These are phyloP conservation scores for Amblyopsis hoosieri DNA, from an alignment of 2,797 vertebrate species.

Conservation along the genomic window DNA sequence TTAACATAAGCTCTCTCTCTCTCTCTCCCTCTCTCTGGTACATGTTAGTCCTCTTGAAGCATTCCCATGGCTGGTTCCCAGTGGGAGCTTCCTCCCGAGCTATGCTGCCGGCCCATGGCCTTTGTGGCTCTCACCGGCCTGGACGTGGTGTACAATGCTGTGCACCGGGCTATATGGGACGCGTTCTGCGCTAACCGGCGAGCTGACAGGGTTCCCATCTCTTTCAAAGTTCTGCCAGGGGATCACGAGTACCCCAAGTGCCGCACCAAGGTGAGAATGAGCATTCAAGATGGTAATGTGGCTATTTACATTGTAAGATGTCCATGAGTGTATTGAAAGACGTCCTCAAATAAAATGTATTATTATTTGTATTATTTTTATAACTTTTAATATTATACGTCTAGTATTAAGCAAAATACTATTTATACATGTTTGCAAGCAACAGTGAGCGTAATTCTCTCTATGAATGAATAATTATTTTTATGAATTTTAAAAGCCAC, in stretches of 20 bases:
- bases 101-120: slow-evolving; percentile 98
- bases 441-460: too few species aligned
- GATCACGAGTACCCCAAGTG: slow-evolving; percentile 98
- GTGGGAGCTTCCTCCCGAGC: slow-evolving; percentile 95
- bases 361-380: too few species aligned
- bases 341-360: too few species aligned
- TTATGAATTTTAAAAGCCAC: too few species aligned
- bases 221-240: slow-evolving; percentile 95
- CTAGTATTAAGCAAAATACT: too few species aligned
- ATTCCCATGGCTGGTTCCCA: slow-evolving; percentile 72
- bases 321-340: too few species aligned
- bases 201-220: slow-evolving; percentile 96
- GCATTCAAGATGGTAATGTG: not conserved
- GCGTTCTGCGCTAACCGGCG: slow-evolving; percentile 95
- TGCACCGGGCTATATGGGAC: slow-evolving; percentile 97
- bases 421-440: too few species aligned
- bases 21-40: too few species aligned
- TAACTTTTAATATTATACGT: too few species aligned
- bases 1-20: too few species aligned
- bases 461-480: too few species aligned
- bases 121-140: slow-evolving; percentile 94
- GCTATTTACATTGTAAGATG: too few species aligned
- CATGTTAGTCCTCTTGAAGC: slow-evolving; percentile 31
- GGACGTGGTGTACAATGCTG: slow-evolving; percentile 93
- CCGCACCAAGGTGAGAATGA: slow-evolving; percentile 87